Evolutionary conservation across 2,113 vertebrate genomes (phyloP), one percentile per base, ranked within the genome.

Genomic region (Sula dactylatra): DNA sequence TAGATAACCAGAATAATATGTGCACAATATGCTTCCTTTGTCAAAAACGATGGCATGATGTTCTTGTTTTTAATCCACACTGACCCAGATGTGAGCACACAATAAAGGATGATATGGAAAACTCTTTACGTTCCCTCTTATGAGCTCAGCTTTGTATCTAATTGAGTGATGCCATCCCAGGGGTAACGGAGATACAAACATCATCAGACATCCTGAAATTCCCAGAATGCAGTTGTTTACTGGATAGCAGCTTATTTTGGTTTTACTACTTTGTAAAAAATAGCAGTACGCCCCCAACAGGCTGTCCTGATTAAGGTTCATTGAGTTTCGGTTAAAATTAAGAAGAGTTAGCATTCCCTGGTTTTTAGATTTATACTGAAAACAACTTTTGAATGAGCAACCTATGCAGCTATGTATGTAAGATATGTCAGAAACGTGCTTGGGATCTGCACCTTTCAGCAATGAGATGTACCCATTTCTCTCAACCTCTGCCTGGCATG

Each of bases 1-100:
- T 80, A 93, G 89, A 79, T n/a, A 94, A 91, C 20, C 65, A 67
- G 77, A 95, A 87, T 55, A 56, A 78, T 34, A 94, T 82, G 88
- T 55, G 49, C 73, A 62, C 61, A 93, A 32, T n/a, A 36, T 2
- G 27, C 15, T 62, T 32, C 34, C 49, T 94, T 64, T 25, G 64
- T 27, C 59, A 55, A 66, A 79, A 80, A 6, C 4, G 8, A 56
- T 4, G 5, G 21, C 44, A 31, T 4, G 16, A 38, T 25, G 36
- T 67, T 71, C 64, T 91, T 66, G 80, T 54, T 88, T 93, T 88
- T 62, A 80, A 67, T 71, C 77, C 44, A 26, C 1, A 0, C 49
- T 17, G 42, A 82, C 55, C 42, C 80, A 91, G 76, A 58, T 44
- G 76, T 62, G 72, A 92, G 71, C 38, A 31, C 32, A 34, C 17